Conservation (phyloP, 2,113 vertebrate genomes). For the Boulengeromyrus knoepffleri region DNA sequence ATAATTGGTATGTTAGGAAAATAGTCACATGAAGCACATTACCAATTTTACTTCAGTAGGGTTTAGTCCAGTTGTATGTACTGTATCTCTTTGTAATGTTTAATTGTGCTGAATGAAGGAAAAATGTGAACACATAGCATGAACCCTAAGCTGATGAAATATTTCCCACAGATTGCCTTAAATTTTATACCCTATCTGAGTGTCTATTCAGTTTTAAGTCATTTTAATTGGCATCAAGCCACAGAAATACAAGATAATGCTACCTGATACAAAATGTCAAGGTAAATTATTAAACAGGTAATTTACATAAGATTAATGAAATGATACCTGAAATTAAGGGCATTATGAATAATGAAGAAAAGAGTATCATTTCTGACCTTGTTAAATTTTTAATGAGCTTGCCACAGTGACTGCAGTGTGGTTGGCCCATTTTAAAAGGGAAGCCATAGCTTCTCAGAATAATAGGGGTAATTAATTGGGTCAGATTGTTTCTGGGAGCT, state of each 20-base stretch:
- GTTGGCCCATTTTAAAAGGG: conserved; percentile 55
- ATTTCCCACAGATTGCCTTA: background rate
- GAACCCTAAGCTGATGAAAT: background rate
- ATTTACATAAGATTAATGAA: conserved; percentile 59
- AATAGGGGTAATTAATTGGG: conserved; percentile 50
- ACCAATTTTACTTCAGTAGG: background rate
- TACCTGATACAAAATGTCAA: conserved; percentile 39
- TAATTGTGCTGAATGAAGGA: background rate
- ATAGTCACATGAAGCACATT: background rate
- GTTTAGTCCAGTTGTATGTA: background rate
- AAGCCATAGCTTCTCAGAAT: conserved; percentile 49
- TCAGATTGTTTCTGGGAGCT: conserved; percentile 3
- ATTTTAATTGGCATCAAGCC: conserved; percentile 35
- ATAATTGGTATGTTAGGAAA: background rate
- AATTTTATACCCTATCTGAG: background rate
- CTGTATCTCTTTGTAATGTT: background rate
- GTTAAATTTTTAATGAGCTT: conserved; percentile 69
- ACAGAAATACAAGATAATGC: conserved; percentile 32
- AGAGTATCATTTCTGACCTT: conserved; percentile 63
- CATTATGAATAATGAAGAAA: conserved; percentile 62
- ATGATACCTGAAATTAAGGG: conserved; percentile 56
- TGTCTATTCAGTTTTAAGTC: background rate
- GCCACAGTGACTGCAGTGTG: conserved; percentile 38
- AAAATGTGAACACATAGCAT: background rate
- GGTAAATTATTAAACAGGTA: conserved; percentile 51